These are phyloP conservation scores for Morus bassanus DNA, from an alignment of 2,797 vertebrate genomes.

Conservation along the genomic window DNA sequence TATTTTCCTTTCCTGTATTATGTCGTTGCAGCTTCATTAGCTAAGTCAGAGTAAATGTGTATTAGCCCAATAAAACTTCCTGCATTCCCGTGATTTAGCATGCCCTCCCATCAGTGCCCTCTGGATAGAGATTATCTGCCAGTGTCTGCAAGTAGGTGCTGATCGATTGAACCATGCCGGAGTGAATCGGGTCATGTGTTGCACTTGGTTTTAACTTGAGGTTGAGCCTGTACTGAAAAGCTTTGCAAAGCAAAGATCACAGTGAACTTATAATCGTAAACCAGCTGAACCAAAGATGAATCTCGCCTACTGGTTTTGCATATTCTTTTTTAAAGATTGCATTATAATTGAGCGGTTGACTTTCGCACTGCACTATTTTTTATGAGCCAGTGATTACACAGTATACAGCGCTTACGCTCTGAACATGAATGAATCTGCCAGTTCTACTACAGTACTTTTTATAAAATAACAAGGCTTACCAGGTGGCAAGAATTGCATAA, in stretches of 20 bases:
- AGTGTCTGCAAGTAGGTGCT: not conserved
- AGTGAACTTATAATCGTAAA: slow-evolving; percentile 56
- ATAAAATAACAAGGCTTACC: slow-evolving; percentile 70
- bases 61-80: slow-evolving; percentile 64
- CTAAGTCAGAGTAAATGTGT: slow-evolving; percentile 49
- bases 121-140: slow-evolving; percentile 50
- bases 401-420: slow-evolving; percentile 21
- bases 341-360: slow-evolving; percentile 58
- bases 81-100: slow-evolving; percentile 41
- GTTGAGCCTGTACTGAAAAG: slow-evolving; percentile 29
- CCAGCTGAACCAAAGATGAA: slow-evolving; percentile 27
- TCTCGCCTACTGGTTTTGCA: slow-evolving; percentile 29
- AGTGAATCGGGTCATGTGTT: not conserved
- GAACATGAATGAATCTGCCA: slow-evolving; percentile 66
- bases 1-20: slow-evolving; percentile 63
- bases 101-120: slow-evolving; percentile 27
- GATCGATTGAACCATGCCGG: not conserved
- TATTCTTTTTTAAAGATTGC: slow-evolving; percentile 36
- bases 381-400: slow-evolving; percentile 60
- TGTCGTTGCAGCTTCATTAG: slow-evolving; percentile 66
- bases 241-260: slow-evolving; percentile 41
- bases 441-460: slow-evolving; percentile 68
- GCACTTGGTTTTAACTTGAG: slow-evolving; percentile 44
- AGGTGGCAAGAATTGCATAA: slow-evolving; percentile 67
- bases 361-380: slow-evolving; percentile 26